These are phyloP conservation scores for Lamellibrachia satsuma DNA, from an alignment of 2,888 invertebrate genomes.

Conservation along the genomic window DNA sequence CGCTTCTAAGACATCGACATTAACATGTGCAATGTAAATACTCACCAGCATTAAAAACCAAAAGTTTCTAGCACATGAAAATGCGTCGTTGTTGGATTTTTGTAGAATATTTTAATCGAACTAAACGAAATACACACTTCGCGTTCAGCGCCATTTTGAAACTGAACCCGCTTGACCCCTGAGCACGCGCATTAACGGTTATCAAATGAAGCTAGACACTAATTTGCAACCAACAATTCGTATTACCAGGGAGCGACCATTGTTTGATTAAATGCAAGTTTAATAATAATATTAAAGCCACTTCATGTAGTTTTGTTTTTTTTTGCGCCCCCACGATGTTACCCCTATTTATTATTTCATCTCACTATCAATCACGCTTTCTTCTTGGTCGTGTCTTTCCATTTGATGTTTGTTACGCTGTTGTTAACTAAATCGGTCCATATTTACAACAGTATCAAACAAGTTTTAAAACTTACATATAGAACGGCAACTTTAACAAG, in stretches of 20 bases:
- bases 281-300: background rate
- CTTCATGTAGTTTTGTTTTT: background rate
- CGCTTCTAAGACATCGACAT: background rate
- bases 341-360: background rate
- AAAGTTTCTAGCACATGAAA: constrained; percentile 13
- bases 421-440: too few species aligned
- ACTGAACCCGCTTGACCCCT: constrained; percentile 17
- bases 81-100: background rate
- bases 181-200: constrained; percentile 17
- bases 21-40: background rate
- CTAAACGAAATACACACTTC: constrained; percentile 5
- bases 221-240: background rate
- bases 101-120: constrained; percentile 4
- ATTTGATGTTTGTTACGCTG: too few species aligned
- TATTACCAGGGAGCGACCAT: background rate
- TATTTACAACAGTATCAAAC: too few species aligned
- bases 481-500: too few species aligned
- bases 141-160: constrained; percentile 17
- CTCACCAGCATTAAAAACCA: background rate
- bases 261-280: background rate
- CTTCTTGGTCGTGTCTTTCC: too few species aligned
- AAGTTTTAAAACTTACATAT: too few species aligned
- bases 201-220: background rate
- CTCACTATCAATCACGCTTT: too few species aligned
- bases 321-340: background rate